Conservation (phyloP, 1,140 invertebrate genomes). For the Nautilus pompilius region DNA sequence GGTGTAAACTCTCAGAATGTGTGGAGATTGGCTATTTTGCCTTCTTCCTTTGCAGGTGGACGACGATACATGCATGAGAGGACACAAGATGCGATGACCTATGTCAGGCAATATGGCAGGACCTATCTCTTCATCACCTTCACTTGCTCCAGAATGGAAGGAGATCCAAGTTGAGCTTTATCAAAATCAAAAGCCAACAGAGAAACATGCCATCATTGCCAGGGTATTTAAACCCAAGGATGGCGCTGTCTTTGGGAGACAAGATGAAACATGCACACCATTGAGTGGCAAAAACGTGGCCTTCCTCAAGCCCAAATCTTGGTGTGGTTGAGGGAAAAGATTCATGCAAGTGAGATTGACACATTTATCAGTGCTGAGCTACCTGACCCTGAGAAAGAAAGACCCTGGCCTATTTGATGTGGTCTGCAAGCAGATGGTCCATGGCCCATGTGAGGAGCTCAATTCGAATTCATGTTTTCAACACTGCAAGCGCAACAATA, state of each 20-base stretch:
- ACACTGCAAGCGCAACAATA: not conserved
- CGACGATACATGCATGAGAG: constrained; percentile 56
- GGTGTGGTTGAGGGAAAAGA: constrained; percentile 48
- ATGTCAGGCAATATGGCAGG: constrained; percentile 56
- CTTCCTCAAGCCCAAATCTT: constrained; percentile 60
- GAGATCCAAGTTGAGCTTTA: constrained; percentile 49
- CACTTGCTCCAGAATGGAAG: constrained; percentile 56
- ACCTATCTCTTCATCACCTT: constrained; percentile 58
- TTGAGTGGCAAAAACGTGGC: constrained; percentile 62
- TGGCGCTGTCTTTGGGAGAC: too few species aligned
- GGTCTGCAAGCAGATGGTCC: not conserved
- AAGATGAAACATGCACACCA: constrained; percentile 35
- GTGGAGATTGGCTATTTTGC: constrained; percentile 39
- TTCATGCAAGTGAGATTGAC: constrained; percentile 16
- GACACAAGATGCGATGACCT: constrained; percentile 57
- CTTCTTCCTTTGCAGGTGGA: constrained; percentile 48
- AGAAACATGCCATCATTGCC: constrained; percentile 55
- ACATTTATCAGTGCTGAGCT: not conserved
- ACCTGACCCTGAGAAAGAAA: not conserved
- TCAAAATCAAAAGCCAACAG: constrained; percentile 28
- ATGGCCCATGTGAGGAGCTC: not conserved
- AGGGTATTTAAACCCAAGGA: constrained; percentile 60
- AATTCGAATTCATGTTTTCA: not conserved
- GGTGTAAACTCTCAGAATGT: not conserved
- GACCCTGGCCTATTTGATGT: not conserved